These are phyloP conservation scores for Hololepta plana DNA, from an alignment of 2,888 invertebrate species.

Conservation along the genomic window DNA sequence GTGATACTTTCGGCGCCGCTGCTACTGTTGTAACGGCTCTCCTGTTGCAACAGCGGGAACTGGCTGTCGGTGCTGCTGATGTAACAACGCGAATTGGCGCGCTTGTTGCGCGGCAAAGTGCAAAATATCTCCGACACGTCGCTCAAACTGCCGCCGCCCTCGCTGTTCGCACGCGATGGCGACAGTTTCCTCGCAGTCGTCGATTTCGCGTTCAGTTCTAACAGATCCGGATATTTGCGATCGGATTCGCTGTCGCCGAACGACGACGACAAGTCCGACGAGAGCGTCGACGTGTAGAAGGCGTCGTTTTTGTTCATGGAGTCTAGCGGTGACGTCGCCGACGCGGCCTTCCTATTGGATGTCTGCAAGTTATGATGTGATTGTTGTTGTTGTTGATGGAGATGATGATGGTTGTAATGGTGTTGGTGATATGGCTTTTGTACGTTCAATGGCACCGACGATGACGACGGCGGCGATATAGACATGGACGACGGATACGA, in stretches of 20 bases:
- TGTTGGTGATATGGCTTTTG: no score
- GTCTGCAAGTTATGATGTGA: no score
- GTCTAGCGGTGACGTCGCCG: no score
- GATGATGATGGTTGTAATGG: no score
- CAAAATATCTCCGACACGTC: conserved; percentile 34
- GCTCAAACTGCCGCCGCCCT: conserved; percentile 23
- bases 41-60: conserved; percentile 47
- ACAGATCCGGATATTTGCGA: conserved; percentile 23
- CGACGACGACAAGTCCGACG: conserved; percentile 17
- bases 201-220: conserved; percentile 16
- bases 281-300: conserved; percentile 15
- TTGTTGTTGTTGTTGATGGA: no score
- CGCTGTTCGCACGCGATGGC: conserved; percentile 19
- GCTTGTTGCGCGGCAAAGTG: conserved; percentile 37
- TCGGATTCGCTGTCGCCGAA: conserved; percentile 14
- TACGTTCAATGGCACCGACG: no score
- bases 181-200: conserved; percentile 11
- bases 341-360: no score
- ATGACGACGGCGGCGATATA: conserved; percentile 15
- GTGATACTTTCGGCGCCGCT: conserved; percentile 39
- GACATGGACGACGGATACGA: background rate
- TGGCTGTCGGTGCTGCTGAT: conserved; percentile 43
- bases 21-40: conserved; percentile 54
- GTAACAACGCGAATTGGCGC: conserved; percentile 13
- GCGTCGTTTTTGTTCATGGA: no score